Percentiles rank a stretch among this genome's conserved stretches.
phyloP scores from a whole-genome alignment of 2,797 vertebrate species.

The Ammospiza maritima region DNA sequence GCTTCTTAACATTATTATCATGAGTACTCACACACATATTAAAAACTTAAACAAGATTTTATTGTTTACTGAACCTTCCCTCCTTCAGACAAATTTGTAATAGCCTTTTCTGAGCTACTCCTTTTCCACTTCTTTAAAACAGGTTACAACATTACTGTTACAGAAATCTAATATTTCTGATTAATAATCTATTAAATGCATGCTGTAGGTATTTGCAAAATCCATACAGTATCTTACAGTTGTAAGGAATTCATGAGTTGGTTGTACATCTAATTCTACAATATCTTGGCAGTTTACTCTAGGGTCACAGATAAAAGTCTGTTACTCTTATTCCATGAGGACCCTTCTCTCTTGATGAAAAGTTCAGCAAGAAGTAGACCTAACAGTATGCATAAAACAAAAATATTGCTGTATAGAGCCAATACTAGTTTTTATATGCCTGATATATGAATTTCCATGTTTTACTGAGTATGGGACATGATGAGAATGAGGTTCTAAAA shows the following conservation, averaged over 20 bases:
- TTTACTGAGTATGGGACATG: background rate
- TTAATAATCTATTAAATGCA: background rate
- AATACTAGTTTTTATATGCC: background rate
- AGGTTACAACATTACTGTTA: background rate
- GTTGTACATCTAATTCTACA: slow-evolving; percentile 6
- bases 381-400: background rate
- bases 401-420: background rate
- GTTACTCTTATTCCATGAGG: background rate
- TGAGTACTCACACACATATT: background rate
- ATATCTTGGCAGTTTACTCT: background rate
- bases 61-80: background rate
- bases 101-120: background rate
- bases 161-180: background rate
- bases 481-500: background rate
- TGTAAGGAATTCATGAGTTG: background rate
- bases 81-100: background rate
- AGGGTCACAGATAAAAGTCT: background rate
- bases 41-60: background rate
- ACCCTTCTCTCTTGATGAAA: background rate
- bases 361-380: background rate
- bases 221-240: background rate
- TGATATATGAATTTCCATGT: background rate
- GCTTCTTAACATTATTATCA: background rate
- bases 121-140: background rate
- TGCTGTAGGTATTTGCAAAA: background rate